Base-by-base conservation (phyloP, 1,140 invertebrate species). In the Mercenaria mercenaria region DNA sequence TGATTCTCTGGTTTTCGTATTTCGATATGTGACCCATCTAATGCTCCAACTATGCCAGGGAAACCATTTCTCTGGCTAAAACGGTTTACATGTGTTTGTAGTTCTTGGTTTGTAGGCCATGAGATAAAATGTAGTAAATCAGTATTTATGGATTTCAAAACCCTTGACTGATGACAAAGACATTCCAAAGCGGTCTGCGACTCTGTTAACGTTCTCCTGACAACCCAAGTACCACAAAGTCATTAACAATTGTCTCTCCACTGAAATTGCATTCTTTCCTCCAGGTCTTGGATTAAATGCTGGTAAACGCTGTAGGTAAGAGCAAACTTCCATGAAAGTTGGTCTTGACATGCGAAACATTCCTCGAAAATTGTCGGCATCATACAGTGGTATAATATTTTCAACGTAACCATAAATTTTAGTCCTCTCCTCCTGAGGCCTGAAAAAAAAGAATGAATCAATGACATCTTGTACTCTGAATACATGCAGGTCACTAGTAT, bases 11-110 rank as follows among this genome's bases (percentile, higher is more conserved):
- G 89, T n/a, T 81, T 69, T 67, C 67, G 32, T 50, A 93, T 92
- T 59, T 41, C n/a, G 23, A 92, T 92, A 61, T 92, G 92, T 41
- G 88, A 88, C 20, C 90, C 90, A 86, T 91, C 90, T 8, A 92
- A 34, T 2, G 76, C 85, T 50, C 92, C 92, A 34, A 92, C n/a
- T 34, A 92, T 85, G 13, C 84, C 72, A 61, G 90, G 90, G 86
- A 92, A 92, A 29, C 72, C 81, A 80, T 81, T 88, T 34, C 79
- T 77, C 43, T 69, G 79, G 8, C 26, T 43, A 39, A 90, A 91
- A 50, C 56, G 20, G 34, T 88, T 34, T 13, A 34, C 39, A 20
- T 43, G 26, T 32, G 32, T 23, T 32, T 56, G 43, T 34, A 84
- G 20, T 61, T 79, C 69, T 0, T 32, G 37, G 0, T n/a, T 29